A percentile compares a stretch with the other conserved stretches of the same genome.
Conservation (phyloP, 2,113 vertebrate genomes). For the Grammomys surdaster region DNA sequence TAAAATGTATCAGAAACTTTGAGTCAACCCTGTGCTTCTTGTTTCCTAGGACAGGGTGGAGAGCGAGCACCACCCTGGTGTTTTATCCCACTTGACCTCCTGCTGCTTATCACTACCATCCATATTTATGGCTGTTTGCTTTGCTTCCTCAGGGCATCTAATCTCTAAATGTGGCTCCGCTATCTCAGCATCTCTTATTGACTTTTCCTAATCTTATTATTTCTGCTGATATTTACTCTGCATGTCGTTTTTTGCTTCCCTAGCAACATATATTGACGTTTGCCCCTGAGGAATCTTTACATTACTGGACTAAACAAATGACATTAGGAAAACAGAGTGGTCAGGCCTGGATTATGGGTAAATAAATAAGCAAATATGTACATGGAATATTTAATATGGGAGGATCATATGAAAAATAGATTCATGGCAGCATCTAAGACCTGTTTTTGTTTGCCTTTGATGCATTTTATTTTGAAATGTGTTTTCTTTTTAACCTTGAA, state of each 20-base stretch:
- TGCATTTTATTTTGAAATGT: not conserved
- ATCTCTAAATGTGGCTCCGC: not conserved
- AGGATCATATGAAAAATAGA: not conserved
- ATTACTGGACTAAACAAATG: constrained; percentile 57
- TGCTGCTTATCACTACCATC: not conserved
- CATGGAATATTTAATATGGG: constrained; percentile 4
- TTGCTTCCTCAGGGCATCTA: not conserved
- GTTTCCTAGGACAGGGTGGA: not conserved
- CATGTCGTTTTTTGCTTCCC: constrained; percentile 58
- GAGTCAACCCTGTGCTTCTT: not conserved
- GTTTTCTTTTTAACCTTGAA: not conserved
- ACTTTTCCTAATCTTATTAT: constrained; percentile 75
- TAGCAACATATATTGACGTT: not conserved
- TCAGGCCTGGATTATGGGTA: not conserved
- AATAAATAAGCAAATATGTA: constrained; percentile 24
- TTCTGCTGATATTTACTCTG: constrained; percentile 75
- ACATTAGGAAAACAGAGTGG: constrained; percentile 33
- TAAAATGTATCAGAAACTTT: not conserved
- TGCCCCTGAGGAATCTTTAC: constrained; percentile 12
- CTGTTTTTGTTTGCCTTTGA: not conserved
- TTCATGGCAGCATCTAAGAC: not conserved
- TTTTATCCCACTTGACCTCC: constrained; percentile 3
- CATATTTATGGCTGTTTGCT: constrained; percentile 1
- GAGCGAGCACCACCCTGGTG: not conserved
- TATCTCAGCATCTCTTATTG: constrained; percentile 70